Evolutionary conservation across 2,797 vertebrate species (phyloP).

Genomic region (Hoplostethus atlanticus): DNA sequence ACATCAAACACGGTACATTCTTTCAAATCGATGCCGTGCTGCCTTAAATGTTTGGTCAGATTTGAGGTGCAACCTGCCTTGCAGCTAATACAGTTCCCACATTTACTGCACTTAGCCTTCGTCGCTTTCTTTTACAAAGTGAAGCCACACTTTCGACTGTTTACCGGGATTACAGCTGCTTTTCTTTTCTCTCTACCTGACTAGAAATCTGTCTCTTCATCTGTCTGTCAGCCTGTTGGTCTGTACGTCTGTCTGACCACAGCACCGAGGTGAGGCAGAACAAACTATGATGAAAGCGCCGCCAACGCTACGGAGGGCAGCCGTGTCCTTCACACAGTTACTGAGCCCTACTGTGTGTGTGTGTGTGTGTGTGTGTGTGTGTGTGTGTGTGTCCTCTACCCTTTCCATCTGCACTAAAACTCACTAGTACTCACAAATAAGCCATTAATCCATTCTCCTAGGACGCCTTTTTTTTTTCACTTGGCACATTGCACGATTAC

Average conservation of each 20-base stretch:
- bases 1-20: too few species aligned
- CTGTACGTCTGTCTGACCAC: conserved; percentile 41
- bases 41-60: too few species aligned
- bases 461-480: conserved; percentile 26
- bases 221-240: conserved; percentile 36
- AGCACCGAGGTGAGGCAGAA: conserved; percentile 39
- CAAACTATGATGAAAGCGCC: conserved; percentile 42
- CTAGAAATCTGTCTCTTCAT: conserved; percentile 31
- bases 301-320: too few species aligned
- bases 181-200: conserved; percentile 38
- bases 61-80: too few species aligned
- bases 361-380: conserved; percentile 7
- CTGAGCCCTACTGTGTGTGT: conserved; percentile 34
- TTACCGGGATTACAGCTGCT: conserved; percentile 5
- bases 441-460: conserved; percentile 69
- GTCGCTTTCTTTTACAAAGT: too few species aligned
- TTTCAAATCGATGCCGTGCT: too few species aligned
- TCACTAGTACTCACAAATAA: conserved; percentile 59
- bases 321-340: conserved; percentile 65
- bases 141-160: too few species aligned
- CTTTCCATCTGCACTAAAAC: conserved; percentile 39
- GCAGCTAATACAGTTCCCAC: too few species aligned
- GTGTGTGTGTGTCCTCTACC: conserved; percentile 25
- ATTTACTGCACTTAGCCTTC: too few species aligned
- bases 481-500: conserved; percentile 51